phyloP scores from a whole-genome alignment of 1,140 invertebrate species.

The Antheraea mylitta region DNA sequence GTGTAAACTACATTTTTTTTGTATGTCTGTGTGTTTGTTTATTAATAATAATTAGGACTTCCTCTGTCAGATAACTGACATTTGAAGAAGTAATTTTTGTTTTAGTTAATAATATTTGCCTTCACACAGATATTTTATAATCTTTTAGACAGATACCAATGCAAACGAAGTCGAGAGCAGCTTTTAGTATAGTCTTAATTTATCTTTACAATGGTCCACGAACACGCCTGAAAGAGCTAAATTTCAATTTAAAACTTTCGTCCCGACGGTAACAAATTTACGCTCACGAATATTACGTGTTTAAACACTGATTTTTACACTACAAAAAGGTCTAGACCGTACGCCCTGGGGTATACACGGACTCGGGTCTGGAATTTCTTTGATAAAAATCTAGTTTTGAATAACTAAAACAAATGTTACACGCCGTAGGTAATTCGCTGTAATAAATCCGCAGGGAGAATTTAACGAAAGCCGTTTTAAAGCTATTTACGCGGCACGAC shows the following conservation, averaged over 20 bases:
- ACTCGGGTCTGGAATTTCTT: background rate
- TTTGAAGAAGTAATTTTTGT: too few species aligned
- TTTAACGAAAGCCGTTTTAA: background rate
- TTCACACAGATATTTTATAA: too few species aligned
- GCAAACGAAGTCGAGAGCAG: too few species aligned
- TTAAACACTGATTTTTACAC: background rate
- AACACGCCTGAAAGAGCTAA: background rate
- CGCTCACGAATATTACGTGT: background rate
- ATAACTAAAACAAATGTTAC: constrained; percentile 1
- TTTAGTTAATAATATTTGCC: too few species aligned
- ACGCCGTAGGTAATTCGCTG: background rate
- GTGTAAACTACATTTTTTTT: too few species aligned
- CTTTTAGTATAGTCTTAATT: too few species aligned
- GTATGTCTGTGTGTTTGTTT: too few species aligned
- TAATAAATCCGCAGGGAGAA: background rate
- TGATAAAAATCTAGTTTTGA: background rate
- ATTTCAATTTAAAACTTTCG: background rate
- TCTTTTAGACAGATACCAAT: too few species aligned
- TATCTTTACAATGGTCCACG: background rate
- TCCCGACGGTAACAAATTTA: background rate
- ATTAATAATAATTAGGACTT: too few species aligned
- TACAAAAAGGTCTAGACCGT: background rate
- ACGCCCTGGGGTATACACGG: background rate
- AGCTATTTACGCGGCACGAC: background rate
- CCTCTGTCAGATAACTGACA: too few species aligned